Evolutionary conservation across 92 coral and sea anemone species (phyloP).

Genomic region (Virgularia gustaviana): DNA sequence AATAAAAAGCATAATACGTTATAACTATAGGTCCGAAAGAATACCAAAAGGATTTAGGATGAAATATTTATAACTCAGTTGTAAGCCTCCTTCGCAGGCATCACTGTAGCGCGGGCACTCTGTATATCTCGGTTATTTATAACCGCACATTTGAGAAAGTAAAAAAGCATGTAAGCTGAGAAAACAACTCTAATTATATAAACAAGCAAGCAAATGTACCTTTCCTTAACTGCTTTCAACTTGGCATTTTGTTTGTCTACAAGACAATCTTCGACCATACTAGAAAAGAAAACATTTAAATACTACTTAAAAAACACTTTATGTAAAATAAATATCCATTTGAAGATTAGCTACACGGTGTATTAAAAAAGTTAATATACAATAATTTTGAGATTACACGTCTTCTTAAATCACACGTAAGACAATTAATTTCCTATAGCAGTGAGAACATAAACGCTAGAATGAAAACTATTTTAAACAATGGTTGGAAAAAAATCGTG

Average conservation of each 20-base stretch:
- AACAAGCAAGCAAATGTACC: no score
- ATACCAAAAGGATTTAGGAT: no score
- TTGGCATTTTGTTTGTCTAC: conserved; percentile 82
- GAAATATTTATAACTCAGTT: no score
- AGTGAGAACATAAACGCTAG: no score
- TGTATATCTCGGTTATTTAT: neutral
- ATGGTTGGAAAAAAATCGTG: neutral
- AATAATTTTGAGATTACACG: no score
- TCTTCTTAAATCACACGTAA: neutral
- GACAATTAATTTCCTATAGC: no score
- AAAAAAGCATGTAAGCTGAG: neutral
- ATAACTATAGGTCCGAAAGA: no score
- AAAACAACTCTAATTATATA: neutral
- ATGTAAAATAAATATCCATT: conserved; percentile 10
- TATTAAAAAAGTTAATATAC: no score
- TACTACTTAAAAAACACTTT: neutral
- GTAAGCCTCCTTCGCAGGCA: no score
- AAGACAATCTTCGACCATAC: conserved; percentile 76
- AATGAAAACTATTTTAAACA: neutral
- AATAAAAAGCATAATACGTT: no score
- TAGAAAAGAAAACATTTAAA: conserved; percentile 24
- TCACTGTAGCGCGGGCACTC: no score
- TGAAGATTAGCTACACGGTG: no score
- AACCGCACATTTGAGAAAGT: neutral
- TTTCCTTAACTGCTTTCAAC: conserved; percentile 91